Evolutionary conservation across 2,797 vertebrate species (phyloP).

Genomic region (Parambassis ranga): DNA sequence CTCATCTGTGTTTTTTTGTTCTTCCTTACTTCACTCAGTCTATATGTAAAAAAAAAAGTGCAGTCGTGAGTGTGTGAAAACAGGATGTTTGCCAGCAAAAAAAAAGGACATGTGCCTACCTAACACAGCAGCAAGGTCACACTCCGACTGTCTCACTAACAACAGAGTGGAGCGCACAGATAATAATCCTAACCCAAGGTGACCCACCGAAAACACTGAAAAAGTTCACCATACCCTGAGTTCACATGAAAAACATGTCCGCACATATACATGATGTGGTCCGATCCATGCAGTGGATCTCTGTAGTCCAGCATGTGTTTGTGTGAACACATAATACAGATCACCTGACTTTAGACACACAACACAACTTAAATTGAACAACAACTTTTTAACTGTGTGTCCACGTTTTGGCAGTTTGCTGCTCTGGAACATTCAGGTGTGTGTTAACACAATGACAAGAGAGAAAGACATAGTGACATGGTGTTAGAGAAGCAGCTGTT

Average conservation of each 20-base stretch:
- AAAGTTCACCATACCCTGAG: not conserved
- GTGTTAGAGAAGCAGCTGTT: too few relatives aligned
- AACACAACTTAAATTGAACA: too few relatives aligned
- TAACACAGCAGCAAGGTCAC: slow-evolving; percentile 9
- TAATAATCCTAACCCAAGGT: not conserved
- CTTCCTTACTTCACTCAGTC: not conserved
- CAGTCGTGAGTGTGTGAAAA: not conserved
- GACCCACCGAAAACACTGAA: slow-evolving; percentile 13
- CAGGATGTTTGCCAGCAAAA: slow-evolving; percentile 19
- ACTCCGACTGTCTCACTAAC: not conserved
- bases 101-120: not conserved
- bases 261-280: not conserved
- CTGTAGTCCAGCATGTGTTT: not conserved
- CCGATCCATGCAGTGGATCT: not conserved
- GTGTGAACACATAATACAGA: not conserved
- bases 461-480: too few relatives aligned
- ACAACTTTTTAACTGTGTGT: too few relatives aligned
- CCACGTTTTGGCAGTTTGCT: too few relatives aligned
- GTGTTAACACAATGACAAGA: too few relatives aligned
- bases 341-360: not conserved
- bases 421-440: too few relatives aligned
- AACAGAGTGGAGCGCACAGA: not conserved
- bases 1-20: slow-evolving; percentile 11
- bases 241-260: slow-evolving; percentile 41
- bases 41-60: not conserved